These are phyloP conservation scores for Rhinophrynus dorsalis DNA, from an alignment of 2,797 vertebrate species.

Conservation along the genomic window DNA sequence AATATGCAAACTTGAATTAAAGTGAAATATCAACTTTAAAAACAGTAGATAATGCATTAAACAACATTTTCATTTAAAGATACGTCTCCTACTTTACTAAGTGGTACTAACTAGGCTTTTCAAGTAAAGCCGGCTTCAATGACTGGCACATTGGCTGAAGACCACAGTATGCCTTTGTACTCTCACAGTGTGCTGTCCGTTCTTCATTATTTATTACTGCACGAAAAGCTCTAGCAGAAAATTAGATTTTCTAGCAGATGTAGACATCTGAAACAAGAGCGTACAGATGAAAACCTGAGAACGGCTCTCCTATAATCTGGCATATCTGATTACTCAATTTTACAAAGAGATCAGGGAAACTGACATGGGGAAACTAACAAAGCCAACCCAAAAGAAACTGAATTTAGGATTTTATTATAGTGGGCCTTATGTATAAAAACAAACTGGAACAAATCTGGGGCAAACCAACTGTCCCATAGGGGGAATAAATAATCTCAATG, in stretches of 20 bases:
- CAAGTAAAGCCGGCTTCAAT: slow-evolving; percentile 9
- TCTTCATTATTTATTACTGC: slow-evolving; percentile 31
- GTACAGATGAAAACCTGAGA: slow-evolving; percentile 6
- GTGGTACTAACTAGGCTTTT: slow-evolving; percentile 7
- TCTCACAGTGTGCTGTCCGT: slow-evolving; percentile 28
- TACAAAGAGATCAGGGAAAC: slow-evolving; percentile 10
- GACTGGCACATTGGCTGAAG: neutral
- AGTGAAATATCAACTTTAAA: too few relatives aligned
- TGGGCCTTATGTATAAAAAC: too few relatives aligned
- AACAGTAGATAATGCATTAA: neutral
- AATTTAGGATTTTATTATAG: too few relatives aligned
- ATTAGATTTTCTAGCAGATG: slow-evolving; percentile 38
- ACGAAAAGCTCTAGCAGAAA: slow-evolving; percentile 32
- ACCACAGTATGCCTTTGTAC: slow-evolving; percentile 36
- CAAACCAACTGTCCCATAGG: too few relatives aligned
- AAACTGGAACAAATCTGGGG: too few relatives aligned
- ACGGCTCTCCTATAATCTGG: slow-evolving; percentile 12
- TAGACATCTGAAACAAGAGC: slow-evolving; percentile 23
- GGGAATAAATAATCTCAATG: too few relatives aligned
- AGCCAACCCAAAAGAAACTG: slow-evolving; percentile 48
- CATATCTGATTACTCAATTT: slow-evolving; percentile 17
- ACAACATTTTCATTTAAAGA: neutral
- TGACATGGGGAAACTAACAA: neutral
- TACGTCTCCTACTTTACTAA: neutral
- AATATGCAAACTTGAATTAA: too few relatives aligned